These are phyloP conservation scores for Chaetops frenatus DNA, from an alignment of 2,113 vertebrate species.

Conservation along the genomic window DNA sequence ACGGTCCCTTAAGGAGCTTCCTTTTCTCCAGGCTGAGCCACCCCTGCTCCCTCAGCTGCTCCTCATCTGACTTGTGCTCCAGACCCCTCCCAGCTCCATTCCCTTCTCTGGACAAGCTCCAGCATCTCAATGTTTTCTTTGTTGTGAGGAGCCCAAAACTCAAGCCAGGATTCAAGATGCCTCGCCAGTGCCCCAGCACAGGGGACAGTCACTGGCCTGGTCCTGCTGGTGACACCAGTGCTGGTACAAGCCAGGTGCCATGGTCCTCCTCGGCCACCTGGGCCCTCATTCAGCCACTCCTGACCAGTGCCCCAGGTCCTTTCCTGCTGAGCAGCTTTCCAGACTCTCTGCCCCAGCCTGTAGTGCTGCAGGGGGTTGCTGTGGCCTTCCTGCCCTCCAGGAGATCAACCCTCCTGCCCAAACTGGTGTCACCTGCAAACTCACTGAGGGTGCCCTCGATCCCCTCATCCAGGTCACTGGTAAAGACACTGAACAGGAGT, in stretches of 20 bases:
- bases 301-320: not conserved
- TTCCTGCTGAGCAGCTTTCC: not conserved
- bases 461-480: not conserved
- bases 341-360: not conserved
- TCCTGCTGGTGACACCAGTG: not conserved
- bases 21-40: not conserved
- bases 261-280: not conserved
- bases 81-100: not conserved
- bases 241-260: not conserved
- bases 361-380: not conserved
- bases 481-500: not conserved
- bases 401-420: not conserved
- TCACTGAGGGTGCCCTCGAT: not conserved
- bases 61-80: not conserved
- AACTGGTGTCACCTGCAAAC: not conserved
- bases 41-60: not conserved
- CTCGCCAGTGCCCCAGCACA: not conserved
- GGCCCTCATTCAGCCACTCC: not conserved
- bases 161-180: not conserved
- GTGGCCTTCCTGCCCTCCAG: not conserved
- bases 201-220: not conserved
- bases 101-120: not conserved
- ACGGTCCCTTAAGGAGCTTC: not conserved
- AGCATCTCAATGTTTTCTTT: not conserved
- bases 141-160: accelerated